A percentile compares a stretch with the other conserved stretches of the same genome.
phyloP scores from a whole-genome alignment of 2,797 vertebrate genomes.

The Cyprinodon diabolis region DNA sequence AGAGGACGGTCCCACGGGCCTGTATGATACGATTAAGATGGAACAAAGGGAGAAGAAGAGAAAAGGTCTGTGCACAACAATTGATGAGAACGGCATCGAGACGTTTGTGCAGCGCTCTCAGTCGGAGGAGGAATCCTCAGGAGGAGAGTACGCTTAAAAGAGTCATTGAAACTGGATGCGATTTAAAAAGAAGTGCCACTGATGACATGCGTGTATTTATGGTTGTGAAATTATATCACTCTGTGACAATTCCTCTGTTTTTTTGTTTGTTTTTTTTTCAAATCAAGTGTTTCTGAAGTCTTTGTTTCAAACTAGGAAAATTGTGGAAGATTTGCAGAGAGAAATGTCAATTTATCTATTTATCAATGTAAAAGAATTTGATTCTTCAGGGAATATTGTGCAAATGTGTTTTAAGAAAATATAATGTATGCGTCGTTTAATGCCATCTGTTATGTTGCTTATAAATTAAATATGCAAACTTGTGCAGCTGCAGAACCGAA shows the following conservation, averaged over 20 bases:
- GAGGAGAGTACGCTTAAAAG: conserved; percentile 88
- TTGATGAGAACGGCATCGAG: conserved; percentile 80
- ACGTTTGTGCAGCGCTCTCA: conserved; percentile 78
- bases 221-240: conserved; percentile 74
- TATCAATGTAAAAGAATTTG: conserved; percentile 57
- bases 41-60: conserved; percentile 84
- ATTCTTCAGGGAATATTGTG: conserved; percentile 78
- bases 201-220: conserved; percentile 56
- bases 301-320: conserved; percentile 61
- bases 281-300: conserved; percentile 54
- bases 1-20: conserved; percentile 91
- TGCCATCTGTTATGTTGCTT: conserved; percentile 70
- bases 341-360: conserved; percentile 72
- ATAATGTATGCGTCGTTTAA: conserved; percentile 52
- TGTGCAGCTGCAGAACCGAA: conserved; percentile 49
- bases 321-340: conserved; percentile 73
- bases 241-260: conserved; percentile 68
- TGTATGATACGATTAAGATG: conserved; percentile 94
- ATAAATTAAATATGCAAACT: conserved; percentile 79
- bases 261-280: conserved; percentile 29
- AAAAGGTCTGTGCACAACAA: conserved; percentile 77
- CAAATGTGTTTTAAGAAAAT: conserved; percentile 65
- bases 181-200: conserved; percentile 72
- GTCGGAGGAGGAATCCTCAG: conserved; percentile 88
- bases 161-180: conserved; percentile 36